Percentiles rank a stretch among this genome's conserved stretches.
These are phyloP conservation scores for Smittia sp. DNA, from an alignment of 2,888 invertebrate species.

Conservation along the genomic window DNA sequence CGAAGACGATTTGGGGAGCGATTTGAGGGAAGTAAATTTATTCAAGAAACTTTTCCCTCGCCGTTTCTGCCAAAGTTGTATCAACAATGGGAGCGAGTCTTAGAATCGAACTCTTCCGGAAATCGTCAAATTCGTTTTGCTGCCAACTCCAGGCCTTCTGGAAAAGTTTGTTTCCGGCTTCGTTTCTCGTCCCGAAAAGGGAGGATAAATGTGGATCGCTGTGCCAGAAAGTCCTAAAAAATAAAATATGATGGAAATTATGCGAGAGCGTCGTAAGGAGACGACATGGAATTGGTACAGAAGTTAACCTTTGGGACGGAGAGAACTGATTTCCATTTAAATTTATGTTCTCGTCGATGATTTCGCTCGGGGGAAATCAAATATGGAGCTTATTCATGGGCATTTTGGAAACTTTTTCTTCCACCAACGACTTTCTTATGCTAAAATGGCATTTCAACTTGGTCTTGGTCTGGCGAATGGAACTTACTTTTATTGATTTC, in stretches of 20 bases:
- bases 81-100: too few relatives aligned
- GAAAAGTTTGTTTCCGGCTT: too few relatives aligned
- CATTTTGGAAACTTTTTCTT: not conserved
- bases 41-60: not conserved
- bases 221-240: not conserved
- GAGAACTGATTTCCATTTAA: conserved; percentile 33
- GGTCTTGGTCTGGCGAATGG: not conserved
- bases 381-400: conserved; percentile 14
- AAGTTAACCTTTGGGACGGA: conserved; percentile 23
- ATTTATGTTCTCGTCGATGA: conserved; percentile 27
- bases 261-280: conserved; percentile 6
- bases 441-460: not conserved
- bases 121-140: too few relatives aligned
- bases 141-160: too few relatives aligned
- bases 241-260: conserved; percentile 7
- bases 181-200: not conserved
- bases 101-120: too few relatives aligned
- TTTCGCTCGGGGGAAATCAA: conserved; percentile 32
- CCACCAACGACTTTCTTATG: not conserved
- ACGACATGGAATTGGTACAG: conserved; percentile 12
- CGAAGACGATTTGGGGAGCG: not conserved
- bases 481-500: not conserved
- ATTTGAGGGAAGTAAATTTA: not conserved
- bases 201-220: not conserved
- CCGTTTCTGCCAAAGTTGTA: too few relatives aligned